Conservation (phyloP, 2,797 vertebrate genomes). For the Salmo trutta region DNA sequence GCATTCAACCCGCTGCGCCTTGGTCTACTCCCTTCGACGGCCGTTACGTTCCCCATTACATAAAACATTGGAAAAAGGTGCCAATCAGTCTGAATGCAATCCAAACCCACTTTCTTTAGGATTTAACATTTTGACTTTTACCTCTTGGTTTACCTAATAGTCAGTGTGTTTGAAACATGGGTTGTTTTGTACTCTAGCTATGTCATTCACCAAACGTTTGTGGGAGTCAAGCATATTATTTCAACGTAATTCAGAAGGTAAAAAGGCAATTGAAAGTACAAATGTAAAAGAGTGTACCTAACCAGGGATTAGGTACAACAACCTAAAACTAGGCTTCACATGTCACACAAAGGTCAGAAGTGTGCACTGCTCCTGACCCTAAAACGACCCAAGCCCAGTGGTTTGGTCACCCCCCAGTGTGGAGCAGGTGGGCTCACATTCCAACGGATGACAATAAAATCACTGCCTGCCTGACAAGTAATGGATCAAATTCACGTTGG, state of each 20-base stretch:
- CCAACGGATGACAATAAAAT: constrained; percentile 69
- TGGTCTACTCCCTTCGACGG: too few species aligned
- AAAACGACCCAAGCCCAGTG: background rate
- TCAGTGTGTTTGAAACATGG: too few species aligned
- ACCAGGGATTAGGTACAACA: background rate
- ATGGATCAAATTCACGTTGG: constrained; percentile 73
- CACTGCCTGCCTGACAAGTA: constrained; percentile 56
- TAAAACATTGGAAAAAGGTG: too few species aligned
- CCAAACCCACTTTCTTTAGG: too few species aligned
- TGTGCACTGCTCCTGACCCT: background rate
- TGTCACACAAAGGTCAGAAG: constrained; percentile 7
- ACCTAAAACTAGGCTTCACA: background rate
- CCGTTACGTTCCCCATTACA: too few species aligned
- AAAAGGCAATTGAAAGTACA: background rate
- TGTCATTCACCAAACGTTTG: background rate
- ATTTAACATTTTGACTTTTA: too few species aligned
- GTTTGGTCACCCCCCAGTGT: constrained; percentile 10
- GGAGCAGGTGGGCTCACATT: constrained; percentile 52
- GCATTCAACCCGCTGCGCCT: too few species aligned
- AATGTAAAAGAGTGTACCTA: background rate
- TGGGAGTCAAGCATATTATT: background rate
- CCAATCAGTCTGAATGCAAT: too few species aligned
- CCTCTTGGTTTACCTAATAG: too few species aligned
- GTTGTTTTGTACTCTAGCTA: too few species aligned
- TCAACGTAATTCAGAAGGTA: background rate